These are phyloP conservation scores for Odontomachus brunneus DNA, from an alignment of 1,140 invertebrate genomes.

Conservation along the genomic window DNA sequence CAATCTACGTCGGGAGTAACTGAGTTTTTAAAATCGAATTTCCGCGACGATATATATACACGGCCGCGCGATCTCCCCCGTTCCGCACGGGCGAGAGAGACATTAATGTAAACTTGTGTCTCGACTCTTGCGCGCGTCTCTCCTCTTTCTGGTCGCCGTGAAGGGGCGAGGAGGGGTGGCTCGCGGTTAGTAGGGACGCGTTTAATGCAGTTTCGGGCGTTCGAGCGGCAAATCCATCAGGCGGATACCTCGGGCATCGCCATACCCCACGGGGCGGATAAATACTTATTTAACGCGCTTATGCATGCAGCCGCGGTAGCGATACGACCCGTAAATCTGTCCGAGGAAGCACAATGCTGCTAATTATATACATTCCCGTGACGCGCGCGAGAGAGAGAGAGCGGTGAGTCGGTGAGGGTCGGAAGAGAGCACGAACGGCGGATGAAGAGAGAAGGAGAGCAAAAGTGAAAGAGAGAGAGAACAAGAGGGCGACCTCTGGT, in stretches of 20 bases:
- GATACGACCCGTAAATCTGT: conserved; percentile 85
- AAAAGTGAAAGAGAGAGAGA: conserved; percentile 68
- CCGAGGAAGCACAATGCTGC: conserved; percentile 84
- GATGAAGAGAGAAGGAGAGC: conserved; percentile 17
- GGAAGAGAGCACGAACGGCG: conserved; percentile 45
- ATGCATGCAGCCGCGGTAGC: conserved; percentile 85
- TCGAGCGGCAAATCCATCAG: conserved; percentile 82
- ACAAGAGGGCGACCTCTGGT: conserved; percentile 66
- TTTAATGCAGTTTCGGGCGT: conserved; percentile 74
- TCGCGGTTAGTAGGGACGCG: conserved; percentile 54
- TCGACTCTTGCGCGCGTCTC: conserved; percentile 31
- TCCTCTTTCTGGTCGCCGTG: conserved; percentile 21
- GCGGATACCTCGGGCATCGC: conserved; percentile 76
- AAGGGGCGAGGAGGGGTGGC: background rate
- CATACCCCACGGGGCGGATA: conserved; percentile 84
- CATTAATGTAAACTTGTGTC: conserved; percentile 61
- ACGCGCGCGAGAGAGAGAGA: conserved; percentile 74
- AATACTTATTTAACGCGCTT: conserved; percentile 86
- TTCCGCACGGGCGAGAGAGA: conserved; percentile 24
- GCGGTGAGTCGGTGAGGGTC: conserved; percentile 38
- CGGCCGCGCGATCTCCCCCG: background rate
- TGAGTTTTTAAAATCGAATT: conserved; percentile 63
- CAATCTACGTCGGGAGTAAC: conserved; percentile 60
- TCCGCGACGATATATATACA: conserved; percentile 57
- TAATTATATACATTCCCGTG: conserved; percentile 86